These are phyloP conservation scores for Corydoras maculifer DNA, from an alignment of 2,113 vertebrate genomes.

Conservation along the genomic window DNA sequence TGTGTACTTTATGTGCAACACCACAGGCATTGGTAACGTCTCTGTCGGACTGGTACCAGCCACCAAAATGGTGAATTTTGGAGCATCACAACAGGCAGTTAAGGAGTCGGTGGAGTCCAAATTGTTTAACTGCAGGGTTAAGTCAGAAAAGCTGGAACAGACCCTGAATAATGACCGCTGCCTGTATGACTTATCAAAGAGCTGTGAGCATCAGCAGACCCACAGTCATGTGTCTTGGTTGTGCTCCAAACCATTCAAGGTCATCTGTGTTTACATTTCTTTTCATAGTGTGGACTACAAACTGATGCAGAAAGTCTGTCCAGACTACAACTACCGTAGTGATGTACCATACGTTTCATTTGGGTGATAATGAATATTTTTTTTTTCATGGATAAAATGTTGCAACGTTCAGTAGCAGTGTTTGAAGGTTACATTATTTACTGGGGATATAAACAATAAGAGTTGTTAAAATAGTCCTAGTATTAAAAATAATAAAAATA, in stretches of 20 bases:
- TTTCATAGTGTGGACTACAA: constrained; percentile 99
- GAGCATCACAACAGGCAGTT: constrained; percentile 83
- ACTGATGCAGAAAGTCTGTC: constrained; percentile 99
- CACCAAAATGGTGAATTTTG: constrained; percentile 95
- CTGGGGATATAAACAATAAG: too few relatives aligned
- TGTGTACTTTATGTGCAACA: constrained; percentile 97
- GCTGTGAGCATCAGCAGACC: constrained; percentile 96
- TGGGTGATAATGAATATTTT: constrained; percentile 65
- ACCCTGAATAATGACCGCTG: constrained; percentile 93
- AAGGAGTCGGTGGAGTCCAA: constrained; percentile 96
- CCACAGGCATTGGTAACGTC: constrained; percentile 92
- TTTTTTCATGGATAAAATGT: too few relatives aligned
- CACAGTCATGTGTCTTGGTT: constrained; percentile 97
- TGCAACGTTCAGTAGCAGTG: too few relatives aligned
- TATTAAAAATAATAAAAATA: too few relatives aligned
- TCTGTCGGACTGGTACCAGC: constrained; percentile 93
- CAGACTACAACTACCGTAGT: constrained; percentile 99
- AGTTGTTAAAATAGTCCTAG: too few relatives aligned
- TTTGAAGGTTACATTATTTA: too few relatives aligned
- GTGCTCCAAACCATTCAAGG: constrained; percentile 98
- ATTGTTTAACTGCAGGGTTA: constrained; percentile 97
- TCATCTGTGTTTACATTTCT: constrained; percentile 99
- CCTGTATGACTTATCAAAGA: constrained; percentile 94
- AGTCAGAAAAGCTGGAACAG: constrained; percentile 96
- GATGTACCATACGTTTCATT: constrained; percentile 96